Evolutionary conservation across 2,888 invertebrate species (phyloP).

Genomic region (Ditula angustiorana): DNA sequence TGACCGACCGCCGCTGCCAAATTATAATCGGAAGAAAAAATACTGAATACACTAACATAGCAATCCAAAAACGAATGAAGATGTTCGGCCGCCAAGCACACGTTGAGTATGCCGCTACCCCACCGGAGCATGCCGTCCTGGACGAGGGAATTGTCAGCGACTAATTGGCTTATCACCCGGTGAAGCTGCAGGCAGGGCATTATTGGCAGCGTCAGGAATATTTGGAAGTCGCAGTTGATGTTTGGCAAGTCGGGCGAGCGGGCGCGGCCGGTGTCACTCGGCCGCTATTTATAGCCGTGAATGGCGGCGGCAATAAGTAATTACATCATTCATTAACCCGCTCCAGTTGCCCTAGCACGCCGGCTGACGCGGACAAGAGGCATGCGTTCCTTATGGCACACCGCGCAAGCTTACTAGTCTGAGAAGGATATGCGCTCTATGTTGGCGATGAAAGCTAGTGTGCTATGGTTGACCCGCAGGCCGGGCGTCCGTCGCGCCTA

Average conservation of each 20-base stretch:
- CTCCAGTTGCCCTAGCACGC: constrained; percentile 17
- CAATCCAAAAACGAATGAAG: constrained; percentile 29
- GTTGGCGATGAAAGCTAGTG: not conserved
- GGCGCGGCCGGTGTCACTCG: constrained; percentile 47
- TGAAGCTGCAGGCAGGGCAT: constrained; percentile 2
- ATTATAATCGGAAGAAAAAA: constrained; percentile 33
- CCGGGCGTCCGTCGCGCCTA: not conserved
- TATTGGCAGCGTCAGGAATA: constrained; percentile 34
- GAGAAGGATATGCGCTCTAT: not conserved
- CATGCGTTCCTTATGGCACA: no score
- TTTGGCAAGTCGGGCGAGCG: constrained; percentile 34
- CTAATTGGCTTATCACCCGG: constrained; percentile 32
- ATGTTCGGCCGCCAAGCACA: constrained; percentile 23
- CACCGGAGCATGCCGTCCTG: not conserved
- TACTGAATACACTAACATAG: constrained; percentile 28
- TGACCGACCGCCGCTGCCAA: constrained; percentile 27
- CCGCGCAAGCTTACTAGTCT: not conserved
- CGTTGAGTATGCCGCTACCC: constrained; percentile 24
- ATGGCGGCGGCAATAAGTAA: constrained; percentile 62
- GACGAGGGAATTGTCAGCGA: not conserved
- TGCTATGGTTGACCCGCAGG: not conserved
- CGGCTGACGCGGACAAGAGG: not conserved
- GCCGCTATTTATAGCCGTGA: constrained; percentile 64
- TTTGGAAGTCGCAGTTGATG: constrained; percentile 13
- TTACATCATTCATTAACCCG: constrained; percentile 62